Percentiles rank a stretch among this genome's conserved stretches.
Evolutionary conservation across 2,888 invertebrate species (phyloP).

Genomic region (Chaetoderma sp.): DNA sequence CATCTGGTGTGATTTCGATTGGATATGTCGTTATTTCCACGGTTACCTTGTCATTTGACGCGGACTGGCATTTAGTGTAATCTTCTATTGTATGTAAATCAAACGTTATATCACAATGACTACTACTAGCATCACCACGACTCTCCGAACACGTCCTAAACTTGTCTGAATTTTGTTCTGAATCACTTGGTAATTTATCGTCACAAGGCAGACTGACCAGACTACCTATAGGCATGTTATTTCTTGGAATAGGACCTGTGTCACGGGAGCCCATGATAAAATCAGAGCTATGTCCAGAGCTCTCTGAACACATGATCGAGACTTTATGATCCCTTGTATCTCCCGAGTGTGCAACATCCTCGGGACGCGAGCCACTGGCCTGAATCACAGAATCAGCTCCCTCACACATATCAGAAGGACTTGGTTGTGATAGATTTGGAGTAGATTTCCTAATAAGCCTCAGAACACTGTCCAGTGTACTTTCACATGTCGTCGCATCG

Average conservation of each 20-base stretch:
- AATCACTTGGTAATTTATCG: too few species aligned
- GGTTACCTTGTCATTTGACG: slow-evolving; percentile 46
- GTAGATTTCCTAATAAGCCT: slow-evolving; percentile 42
- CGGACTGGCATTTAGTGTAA: slow-evolving; percentile 37
- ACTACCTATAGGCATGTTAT: background rate
- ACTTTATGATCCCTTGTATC: background rate
- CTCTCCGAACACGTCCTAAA: slow-evolving; percentile 3
- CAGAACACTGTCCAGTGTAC: slow-evolving; percentile 90
- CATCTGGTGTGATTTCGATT: too few species aligned
- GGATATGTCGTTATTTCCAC: too few species aligned
- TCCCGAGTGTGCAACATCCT: background rate
- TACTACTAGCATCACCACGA: background rate
- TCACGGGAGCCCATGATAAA: too few species aligned
- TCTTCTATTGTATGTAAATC: slow-evolving; percentile 24
- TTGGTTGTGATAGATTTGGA: background rate
- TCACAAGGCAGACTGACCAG: background rate
- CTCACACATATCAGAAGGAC: background rate
- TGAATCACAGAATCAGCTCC: too few species aligned
- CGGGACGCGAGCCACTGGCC: too few species aligned
- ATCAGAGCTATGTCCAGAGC: too few species aligned
- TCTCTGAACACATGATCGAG: too few species aligned
- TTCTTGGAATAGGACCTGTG: background rate
- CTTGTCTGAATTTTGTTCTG: slow-evolving; percentile 11
- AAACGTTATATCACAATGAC: background rate
- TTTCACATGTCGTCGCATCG: slow-evolving; percentile 84